These are phyloP conservation scores for Carettochelys insculpta DNA, from an alignment of 2,113 vertebrate species.

Conservation along the genomic window DNA sequence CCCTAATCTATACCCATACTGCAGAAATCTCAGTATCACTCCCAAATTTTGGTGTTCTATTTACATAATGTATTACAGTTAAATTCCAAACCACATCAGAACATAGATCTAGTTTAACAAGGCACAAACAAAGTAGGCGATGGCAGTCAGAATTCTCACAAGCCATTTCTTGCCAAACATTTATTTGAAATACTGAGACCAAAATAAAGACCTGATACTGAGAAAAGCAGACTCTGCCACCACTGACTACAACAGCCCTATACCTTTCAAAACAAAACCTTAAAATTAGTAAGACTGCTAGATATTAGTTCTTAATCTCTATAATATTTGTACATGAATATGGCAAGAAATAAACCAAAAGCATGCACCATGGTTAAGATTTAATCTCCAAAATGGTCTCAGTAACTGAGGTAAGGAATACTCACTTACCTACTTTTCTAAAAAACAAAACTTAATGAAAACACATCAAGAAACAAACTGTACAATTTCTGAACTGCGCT, in stretches of 20 bases:
- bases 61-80: background rate
- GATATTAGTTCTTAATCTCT: constrained; percentile 4
- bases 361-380: background rate
- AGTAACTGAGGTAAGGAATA: background rate
- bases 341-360: background rate
- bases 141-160: background rate
- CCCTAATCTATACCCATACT: background rate
- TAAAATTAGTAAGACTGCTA: background rate
- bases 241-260: background rate
- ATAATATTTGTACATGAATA: background rate
- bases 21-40: background rate
- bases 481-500: constrained; percentile 85
- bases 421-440: constrained; percentile 3
- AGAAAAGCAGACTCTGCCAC: background rate
- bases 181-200: constrained; percentile 1
- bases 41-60: background rate
- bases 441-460: constrained; percentile 50
- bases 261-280: background rate
- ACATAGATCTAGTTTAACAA: background rate
- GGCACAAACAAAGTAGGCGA: background rate
- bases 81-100: background rate
- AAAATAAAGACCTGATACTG: background rate
- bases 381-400: constrained; percentile 18
- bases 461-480: constrained; percentile 80
- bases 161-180: background rate